A percentile compares a stretch with the other conserved stretches of the same genome.
Evolutionary conservation across 2,888 invertebrate species (phyloP).

Genomic region (Amphipoea oculea): DNA sequence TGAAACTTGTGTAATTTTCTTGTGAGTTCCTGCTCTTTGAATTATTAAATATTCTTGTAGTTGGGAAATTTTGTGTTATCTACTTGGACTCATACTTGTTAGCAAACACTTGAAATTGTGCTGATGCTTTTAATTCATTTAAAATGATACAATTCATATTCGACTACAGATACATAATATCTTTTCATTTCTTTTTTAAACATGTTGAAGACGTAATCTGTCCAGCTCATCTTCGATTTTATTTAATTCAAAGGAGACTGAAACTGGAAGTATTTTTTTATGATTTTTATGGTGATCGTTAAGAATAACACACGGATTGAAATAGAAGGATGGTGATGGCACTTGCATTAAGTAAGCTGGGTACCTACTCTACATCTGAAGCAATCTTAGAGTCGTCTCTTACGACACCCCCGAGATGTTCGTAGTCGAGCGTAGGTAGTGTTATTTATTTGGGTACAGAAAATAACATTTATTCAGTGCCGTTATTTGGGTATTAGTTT

Average conservation of each 20-base stretch:
- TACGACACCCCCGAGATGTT: constrained; percentile 28
- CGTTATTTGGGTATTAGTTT: constrained; percentile 17
- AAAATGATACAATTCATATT: neutral
- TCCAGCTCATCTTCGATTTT: no score
- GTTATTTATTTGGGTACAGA: constrained; percentile 44
- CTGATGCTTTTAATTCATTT: neutral
- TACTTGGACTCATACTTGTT: neutral
- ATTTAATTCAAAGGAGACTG: neutral
- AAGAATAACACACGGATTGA: neutral
- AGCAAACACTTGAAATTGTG: constrained; percentile 1
- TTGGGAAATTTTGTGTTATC: constrained; percentile 5
- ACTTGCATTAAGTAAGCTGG: neutral
- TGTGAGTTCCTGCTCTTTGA: constrained; percentile 33
- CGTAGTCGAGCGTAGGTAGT: neutral
- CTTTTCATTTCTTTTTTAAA: neutral
- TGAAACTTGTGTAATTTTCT: constrained; percentile 53
- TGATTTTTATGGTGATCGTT: neutral
- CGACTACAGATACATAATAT: neutral
- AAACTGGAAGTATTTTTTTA: neutral
- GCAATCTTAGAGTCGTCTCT: constrained; percentile 28
- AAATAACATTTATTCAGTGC: constrained; percentile 14
- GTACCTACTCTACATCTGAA: neutral
- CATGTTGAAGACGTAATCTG: neutral
- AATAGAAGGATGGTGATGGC: neutral
- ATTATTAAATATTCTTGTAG: constrained; percentile 36